Evolutionary conservation across 2,113 vertebrate genomes (phyloP).

Genomic region (Rhabdomys dilectus): DNA sequence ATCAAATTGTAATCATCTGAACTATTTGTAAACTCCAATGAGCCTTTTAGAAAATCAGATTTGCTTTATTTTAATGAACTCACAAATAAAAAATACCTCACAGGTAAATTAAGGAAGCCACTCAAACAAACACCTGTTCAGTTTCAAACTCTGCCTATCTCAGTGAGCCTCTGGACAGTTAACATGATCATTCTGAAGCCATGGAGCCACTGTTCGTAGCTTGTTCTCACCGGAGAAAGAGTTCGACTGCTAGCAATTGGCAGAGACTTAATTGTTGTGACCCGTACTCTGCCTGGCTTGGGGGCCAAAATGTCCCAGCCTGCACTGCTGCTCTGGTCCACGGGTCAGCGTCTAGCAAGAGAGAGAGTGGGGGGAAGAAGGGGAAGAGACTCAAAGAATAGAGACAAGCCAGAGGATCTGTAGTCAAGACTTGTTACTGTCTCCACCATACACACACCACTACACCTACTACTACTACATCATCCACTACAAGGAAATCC

Average conservation of each 20-base stretch:
- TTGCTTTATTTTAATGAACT: background rate
- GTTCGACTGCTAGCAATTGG: background rate
- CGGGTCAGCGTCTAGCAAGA: too few species aligned
- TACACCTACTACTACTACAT: too few species aligned
- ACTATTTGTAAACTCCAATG: background rate
- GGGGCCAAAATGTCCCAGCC: too few species aligned
- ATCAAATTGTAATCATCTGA: background rate
- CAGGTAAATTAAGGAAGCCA: background rate
- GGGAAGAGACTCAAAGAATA: too few species aligned
- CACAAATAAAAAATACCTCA: background rate
- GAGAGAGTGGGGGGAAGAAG: too few species aligned
- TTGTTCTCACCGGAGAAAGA: background rate
- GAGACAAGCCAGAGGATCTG: too few species aligned
- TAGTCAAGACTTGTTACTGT: too few species aligned
- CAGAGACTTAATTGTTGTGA: background rate
- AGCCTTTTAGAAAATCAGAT: background rate
- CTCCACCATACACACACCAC: too few species aligned
- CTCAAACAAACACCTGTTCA: background rate
- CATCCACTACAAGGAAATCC: too few species aligned
- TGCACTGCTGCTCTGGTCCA: too few species aligned
- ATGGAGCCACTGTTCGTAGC: background rate
- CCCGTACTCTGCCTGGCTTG: too few species aligned
- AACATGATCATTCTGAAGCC: background rate
- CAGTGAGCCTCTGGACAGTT: background rate
- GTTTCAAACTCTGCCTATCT: background rate